Evolutionary conservation across 2,888 invertebrate species (phyloP), one percentile per base, ranked within the genome.

Genomic region (Oasisia sp.): DNA sequence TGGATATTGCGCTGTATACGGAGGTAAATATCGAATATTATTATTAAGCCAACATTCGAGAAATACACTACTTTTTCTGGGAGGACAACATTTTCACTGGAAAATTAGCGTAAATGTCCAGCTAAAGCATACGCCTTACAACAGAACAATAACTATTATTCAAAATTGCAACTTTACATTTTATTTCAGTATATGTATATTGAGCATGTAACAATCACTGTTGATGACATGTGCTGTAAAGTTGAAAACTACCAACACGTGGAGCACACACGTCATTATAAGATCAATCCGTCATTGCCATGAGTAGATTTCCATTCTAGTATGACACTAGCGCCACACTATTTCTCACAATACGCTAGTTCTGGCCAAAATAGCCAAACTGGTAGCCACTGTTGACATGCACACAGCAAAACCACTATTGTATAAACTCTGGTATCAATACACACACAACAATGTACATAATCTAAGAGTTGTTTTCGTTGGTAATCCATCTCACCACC

Each of bases 201-300:
- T 19, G 74, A 74, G 74, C 74, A 74, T 74, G 74, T 74, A 74
- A 74, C 74, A 74, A 74, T 27, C 74, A 74, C 74, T 74, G 74
- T 74, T 74, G 74, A 74, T 74, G 27, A 74, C 74, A 74, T 74
- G 19, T 74, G 74, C 74, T 74, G 74, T 74, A 74, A 74, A 74
- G 74, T 74, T 74, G 74, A 19, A 74, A n/a, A 74, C 74, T 74
- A 74, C 74, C 74, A 74, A 50, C 27, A 74, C 27, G n/a, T n/a
- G 74, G n/a, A 74, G n/a, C 74, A 74, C 74, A 7, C 74, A 27
- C 74, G 5, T 74, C 74, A 74, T 27, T 74, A 74, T 5, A 74
- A 74, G 19, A 27, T 74, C 27, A 74, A 27, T 74, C 56, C 4
- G 74, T 74, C n/a, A 74, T 19, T 74, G 74, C 27, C 7, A 74